These are phyloP conservation scores for Dolichomitus sp. DNA, from an alignment of 2,888 invertebrate genomes.

Conservation along the genomic window DNA sequence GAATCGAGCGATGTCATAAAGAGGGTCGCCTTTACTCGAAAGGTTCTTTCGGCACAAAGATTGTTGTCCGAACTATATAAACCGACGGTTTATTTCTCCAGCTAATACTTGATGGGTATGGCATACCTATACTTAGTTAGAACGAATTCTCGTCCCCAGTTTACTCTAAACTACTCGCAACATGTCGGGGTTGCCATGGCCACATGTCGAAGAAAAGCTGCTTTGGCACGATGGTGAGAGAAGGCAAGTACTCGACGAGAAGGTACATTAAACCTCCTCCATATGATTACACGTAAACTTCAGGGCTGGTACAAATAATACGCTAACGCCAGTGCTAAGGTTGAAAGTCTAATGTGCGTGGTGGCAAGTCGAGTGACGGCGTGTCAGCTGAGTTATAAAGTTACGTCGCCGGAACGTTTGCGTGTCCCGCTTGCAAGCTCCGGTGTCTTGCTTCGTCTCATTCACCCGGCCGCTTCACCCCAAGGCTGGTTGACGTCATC, in stretches of 20 bases:
- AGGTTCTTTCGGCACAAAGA: background rate
- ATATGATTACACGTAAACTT: conserved; percentile 51
- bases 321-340: conserved; percentile 31
- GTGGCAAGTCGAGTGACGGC: conserved; percentile 65
- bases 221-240: conserved; percentile 49
- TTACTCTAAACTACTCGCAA: conserved; percentile 20
- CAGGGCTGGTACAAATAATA: conserved; percentile 16
- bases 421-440: conserved; percentile 47
- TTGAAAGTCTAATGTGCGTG: conserved; percentile 51
- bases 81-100: background rate
- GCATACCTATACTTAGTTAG: conserved; percentile 20
- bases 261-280: conserved; percentile 51
- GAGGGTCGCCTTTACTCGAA: background rate
- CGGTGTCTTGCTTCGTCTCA: conserved; percentile 45
- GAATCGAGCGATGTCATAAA: too few relatives aligned
- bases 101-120: background rate
- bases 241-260: conserved; percentile 35
- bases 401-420: conserved; percentile 64
- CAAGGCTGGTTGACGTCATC: conserved; percentile 45
- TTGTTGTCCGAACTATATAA: background rate
- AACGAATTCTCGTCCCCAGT: conserved; percentile 51
- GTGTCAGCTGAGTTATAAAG: conserved; percentile 57
- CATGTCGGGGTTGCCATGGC: conserved; percentile 33
- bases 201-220: conserved; percentile 50
- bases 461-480: conserved; percentile 23